phyloP scores from a whole-genome alignment of 2,113 vertebrate species.

The Arothron firmamentum region DNA sequence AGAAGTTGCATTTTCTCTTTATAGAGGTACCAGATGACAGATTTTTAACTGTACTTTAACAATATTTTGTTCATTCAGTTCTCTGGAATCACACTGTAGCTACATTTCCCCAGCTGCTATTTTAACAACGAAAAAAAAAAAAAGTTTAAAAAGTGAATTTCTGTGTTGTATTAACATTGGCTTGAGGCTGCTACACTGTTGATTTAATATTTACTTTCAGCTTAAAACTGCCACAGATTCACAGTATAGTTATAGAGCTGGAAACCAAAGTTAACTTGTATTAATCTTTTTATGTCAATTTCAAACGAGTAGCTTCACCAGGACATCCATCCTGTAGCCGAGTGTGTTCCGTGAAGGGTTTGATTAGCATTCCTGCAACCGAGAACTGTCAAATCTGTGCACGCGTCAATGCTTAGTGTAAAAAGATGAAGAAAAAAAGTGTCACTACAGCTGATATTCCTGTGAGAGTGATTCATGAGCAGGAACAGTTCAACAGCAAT shows the following conservation, averaged over 20 bases:
- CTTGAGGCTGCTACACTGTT: constrained; percentile 69
- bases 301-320: too few species aligned
- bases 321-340: too few species aligned
- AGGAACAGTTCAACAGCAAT: constrained; percentile 63
- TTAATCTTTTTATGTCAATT: constrained; percentile 44
- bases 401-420: background rate
- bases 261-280: constrained; percentile 72
- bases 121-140: constrained; percentile 37
- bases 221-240: constrained; percentile 70
- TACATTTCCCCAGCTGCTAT: constrained; percentile 69
- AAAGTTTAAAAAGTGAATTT: constrained; percentile 45
- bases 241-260: constrained; percentile 69
- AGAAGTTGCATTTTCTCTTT: constrained; percentile 59
- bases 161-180: constrained; percentile 61
- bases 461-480: background rate
- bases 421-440: constrained; percentile 18
- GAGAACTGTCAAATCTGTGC: too few species aligned
- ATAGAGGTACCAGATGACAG: constrained; percentile 67
- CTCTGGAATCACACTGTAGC: constrained; percentile 69
- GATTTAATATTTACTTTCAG: constrained; percentile 56
- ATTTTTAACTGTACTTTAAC: constrained; percentile 45
- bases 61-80: constrained; percentile 23
- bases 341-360: too few species aligned
- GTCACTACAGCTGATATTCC: constrained; percentile 26
- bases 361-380: too few species aligned